Base-by-base conservation (phyloP, 2,113 vertebrate genomes). In the Neogale vison region DNA sequence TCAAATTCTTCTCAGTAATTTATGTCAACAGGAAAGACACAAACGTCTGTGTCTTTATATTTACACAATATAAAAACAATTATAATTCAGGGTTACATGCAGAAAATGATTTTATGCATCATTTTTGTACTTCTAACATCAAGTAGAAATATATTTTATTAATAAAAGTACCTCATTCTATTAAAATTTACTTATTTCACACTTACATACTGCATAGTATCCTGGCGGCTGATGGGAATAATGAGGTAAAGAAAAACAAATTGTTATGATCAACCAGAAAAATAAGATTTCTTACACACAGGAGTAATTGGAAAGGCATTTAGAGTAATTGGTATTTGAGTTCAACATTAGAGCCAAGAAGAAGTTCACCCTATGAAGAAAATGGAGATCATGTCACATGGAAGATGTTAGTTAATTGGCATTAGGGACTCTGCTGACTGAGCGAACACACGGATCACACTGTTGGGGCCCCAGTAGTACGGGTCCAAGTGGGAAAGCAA, bases 101-200 rank as follows among this genome's bases (percentile, higher is more conserved):
- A 74, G 3, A 69, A 59, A 86, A 23, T 81, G 36, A 84, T 59
- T 88, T 72, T 85, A 34, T 55, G 0, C 55, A 47, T 11, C 14
- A 1, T 39, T 52, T 86, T 69, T 92, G 1, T 65, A 69, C 92
- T 55, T 94, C 85, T 3, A 69, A 39, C 4, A 6, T 67, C 17
- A 23, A n/a, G 4, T 47, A 63, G 84, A 96, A 83, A 45, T 81
- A 65, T 59, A 1, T 82, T 67, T 67, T 23, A 13, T 93, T 88
- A 34, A 55, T n/a, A 87, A 47, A 47, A 77, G 47, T 47, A 72
- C 61, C 74, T 1, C 8, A 77, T 83, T 74, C 0, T 47, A 45
- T 45, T 17, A 76, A 65, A 21, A 57, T 50, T 17, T n/a, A 55
- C 65, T 92, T 77, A 23, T 80, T 79, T 39, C 69, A 76, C 4